Conservation (phyloP, 2,888 invertebrate species). For the Lasius platythorax region DNA sequence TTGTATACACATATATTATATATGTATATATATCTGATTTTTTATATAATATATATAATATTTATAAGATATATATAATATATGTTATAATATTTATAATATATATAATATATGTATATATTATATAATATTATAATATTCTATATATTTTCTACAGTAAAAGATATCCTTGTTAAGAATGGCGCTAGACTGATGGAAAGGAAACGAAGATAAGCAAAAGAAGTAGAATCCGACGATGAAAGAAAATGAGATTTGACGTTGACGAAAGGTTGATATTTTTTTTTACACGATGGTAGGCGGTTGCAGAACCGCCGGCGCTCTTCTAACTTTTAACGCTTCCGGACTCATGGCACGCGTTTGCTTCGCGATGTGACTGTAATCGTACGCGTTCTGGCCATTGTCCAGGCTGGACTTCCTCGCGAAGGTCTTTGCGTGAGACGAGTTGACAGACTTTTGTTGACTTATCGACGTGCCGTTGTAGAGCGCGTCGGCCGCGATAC, state of each 20-base stretch:
- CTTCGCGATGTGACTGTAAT: constrained; percentile 83
- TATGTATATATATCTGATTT: background rate
- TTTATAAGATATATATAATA: background rate
- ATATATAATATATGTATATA: background rate
- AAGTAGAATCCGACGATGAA: background rate
- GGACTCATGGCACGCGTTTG: constrained; percentile 87
- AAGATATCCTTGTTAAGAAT: background rate
- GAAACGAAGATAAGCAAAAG: background rate
- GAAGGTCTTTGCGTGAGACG: constrained; percentile 65
- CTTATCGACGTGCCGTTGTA: constrained; percentile 71
- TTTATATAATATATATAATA: background rate
- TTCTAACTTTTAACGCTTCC: constrained; percentile 95
- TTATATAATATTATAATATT: background rate
- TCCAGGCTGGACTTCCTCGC: constrained; percentile 74
- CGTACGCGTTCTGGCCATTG: constrained; percentile 82
- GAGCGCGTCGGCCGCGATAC: constrained; percentile 84
- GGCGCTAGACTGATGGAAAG: background rate
- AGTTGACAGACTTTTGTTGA: constrained; percentile 62
- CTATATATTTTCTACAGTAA: background rate
- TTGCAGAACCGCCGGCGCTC: constrained; percentile 95
- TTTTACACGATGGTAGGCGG: constrained; percentile 93
- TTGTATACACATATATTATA: background rate
- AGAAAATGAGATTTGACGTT: background rate
- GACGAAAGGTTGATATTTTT: background rate
- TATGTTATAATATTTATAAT: background rate